Evolutionary conservation across 2,113 vertebrate species (phyloP).

Genomic region (Callopanchax toddi): DNA sequence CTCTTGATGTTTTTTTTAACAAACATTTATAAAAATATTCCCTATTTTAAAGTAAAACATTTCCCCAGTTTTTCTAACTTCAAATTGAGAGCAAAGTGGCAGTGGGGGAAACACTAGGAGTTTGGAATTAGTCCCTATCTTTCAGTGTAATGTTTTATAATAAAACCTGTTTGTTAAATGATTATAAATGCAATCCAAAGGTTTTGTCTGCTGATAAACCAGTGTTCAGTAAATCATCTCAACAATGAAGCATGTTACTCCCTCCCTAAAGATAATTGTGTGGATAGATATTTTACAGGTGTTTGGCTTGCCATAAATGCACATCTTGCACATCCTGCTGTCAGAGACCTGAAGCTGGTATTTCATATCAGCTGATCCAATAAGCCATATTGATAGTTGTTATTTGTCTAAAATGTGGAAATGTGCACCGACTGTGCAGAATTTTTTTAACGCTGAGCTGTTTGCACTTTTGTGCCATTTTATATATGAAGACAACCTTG

Average conservation of each 20-base stretch:
- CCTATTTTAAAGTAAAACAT: too few species aligned
- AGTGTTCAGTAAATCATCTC: slow-evolving; percentile 38
- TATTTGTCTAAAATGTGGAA: slow-evolving; percentile 15
- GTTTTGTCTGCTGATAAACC: slow-evolving; percentile 28
- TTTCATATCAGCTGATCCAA: slow-evolving; percentile 38
- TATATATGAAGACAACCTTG: slow-evolving; percentile 35
- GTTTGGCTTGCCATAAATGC: slow-evolving; percentile 58
- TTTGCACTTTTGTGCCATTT: slow-evolving; percentile 23
- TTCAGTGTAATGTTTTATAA: slow-evolving; percentile 3
- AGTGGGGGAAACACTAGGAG: too few species aligned
- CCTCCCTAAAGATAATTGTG: slow-evolving; percentile 44
- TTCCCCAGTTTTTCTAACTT: too few species aligned
- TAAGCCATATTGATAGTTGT: slow-evolving; percentile 22
- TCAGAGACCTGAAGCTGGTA: slow-evolving; percentile 38
- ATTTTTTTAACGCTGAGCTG: slow-evolving; percentile 8
- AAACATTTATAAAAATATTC: too few species aligned
- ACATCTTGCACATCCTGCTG: slow-evolving; percentile 31
- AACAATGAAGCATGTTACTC: slow-evolving; percentile 31
- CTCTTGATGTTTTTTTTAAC: too few species aligned
- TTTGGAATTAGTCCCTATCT: slow-evolving; percentile 9
- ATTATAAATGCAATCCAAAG: slow-evolving; percentile 23
- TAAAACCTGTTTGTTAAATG: slow-evolving; percentile 32
- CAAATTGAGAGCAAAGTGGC: too few species aligned
- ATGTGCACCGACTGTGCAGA: not conserved
- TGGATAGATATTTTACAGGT: slow-evolving; percentile 58